Conservation (phyloP, 2,797 vertebrate species). For the Uromys caudimaculatus region DNA sequence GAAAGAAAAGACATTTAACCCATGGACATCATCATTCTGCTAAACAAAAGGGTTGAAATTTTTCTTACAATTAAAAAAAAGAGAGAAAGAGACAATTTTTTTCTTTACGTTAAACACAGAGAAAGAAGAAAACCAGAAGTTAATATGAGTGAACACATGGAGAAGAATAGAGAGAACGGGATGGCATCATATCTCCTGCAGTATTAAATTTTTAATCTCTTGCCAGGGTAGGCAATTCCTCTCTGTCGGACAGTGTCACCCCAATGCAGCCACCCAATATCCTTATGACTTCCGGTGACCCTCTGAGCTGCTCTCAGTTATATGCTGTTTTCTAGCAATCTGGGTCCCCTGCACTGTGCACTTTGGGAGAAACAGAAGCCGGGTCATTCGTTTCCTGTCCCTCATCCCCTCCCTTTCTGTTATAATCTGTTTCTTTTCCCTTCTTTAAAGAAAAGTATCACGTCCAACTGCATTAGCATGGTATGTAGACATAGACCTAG, state of each 20-base stretch:
- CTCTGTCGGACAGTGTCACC: constrained; percentile 64
- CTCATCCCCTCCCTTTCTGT: not conserved
- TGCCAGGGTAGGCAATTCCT: constrained; percentile 68
- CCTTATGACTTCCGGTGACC: constrained; percentile 57
- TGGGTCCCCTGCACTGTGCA: not conserved
- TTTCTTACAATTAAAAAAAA: not conserved
- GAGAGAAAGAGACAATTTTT: too few relatives aligned
- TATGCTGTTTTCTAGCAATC: constrained; percentile 42
- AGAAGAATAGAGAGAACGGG: constrained; percentile 23
- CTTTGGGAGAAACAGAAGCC: constrained; percentile 5
- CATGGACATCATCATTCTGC: not conserved
- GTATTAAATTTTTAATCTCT: constrained; percentile 80
- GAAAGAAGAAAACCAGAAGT: constrained; percentile 11
- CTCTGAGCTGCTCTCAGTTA: constrained; percentile 16
- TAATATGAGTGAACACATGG: not conserved
- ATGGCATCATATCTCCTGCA: constrained; percentile 66
- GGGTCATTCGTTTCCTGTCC: constrained; percentile 39
- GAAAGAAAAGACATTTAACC: constrained; percentile 10
- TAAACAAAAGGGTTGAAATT: constrained; percentile 22
- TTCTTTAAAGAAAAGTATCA: not conserved
- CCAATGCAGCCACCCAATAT: constrained; percentile 67
- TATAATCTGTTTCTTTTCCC: not conserved
- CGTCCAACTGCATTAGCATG: not conserved
- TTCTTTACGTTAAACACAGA: not conserved
- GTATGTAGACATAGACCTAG: not conserved